Evolutionary conservation across 2,888 invertebrate genomes (phyloP), one percentile per base, ranked within the genome.

Genomic region (Macrosiphum euphorbiae): DNA sequence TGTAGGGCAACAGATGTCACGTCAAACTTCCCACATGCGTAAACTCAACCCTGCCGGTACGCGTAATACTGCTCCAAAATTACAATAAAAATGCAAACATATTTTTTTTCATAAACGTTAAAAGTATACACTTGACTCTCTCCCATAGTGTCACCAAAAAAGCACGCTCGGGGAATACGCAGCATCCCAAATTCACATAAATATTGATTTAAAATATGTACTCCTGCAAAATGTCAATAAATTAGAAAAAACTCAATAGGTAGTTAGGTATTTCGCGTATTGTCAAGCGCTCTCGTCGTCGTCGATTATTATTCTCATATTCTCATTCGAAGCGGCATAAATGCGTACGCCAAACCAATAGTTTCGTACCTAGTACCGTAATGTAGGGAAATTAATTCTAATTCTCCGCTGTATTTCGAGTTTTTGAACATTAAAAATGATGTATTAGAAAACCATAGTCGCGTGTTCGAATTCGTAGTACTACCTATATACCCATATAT

Each of bases 351-450:
- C 2, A 87, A 61, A 41, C 88, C 92, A 61, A 92, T 87, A 52
- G 88, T 87, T 92, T 88, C 88, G 92, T 92, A 78, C 92, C 92
- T 92, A 92, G 92, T 78, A 92, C 92, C 50, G 88, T 41, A 67
- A 88, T 52, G 87, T 41, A 52, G 67, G 50, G 2, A 52, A 92
- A 92, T 92, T 92, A 92, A 92, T 92, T 92, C 67, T 92, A 88
- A 92, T 88, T 88, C 41, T 88, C 67, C 20, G 24, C n/a, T 16
- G 41, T 67, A 41, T 58, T 92, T 87, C 35, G 41, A 88, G 87
- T 92, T 87, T 47, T 50, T 67, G 44, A 67, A 86, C 61, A 61
- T 92, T 92, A 86, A 87, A 92, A 92, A 92, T 67, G 50, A 92
- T n/a, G 67, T 88, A 92, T 52, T 28, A 28, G 24, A 88, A 50